Evolutionary conservation across 2,888 invertebrate genomes (phyloP).

Genomic region (Eristalis pertinax): DNA sequence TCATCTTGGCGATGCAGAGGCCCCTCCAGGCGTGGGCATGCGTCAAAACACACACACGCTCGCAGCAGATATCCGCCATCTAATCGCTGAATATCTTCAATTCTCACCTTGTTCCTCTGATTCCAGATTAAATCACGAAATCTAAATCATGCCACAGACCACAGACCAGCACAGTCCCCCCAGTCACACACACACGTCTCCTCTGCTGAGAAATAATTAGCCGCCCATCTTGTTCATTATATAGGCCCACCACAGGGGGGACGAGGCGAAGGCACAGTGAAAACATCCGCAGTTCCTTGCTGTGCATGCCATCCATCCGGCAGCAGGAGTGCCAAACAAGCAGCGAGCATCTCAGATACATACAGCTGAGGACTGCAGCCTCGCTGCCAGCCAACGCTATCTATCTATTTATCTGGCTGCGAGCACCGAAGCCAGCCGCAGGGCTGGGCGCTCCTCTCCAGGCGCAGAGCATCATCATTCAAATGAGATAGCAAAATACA

Average conservation of each 20-base stretch:
- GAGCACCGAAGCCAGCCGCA: slow-evolving; percentile 13
- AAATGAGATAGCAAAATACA: slow-evolving; percentile 71
- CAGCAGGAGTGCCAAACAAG: slow-evolving; percentile 57
- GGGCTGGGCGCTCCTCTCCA: too few relatives aligned
- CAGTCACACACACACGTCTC: background rate
- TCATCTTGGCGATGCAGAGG: background rate
- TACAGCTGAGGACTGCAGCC: slow-evolving; percentile 25
- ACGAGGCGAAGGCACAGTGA: background rate
- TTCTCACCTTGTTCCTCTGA: slow-evolving; percentile 65
- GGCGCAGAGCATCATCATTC: slow-evolving; percentile 61
- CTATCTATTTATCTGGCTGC: slow-evolving; percentile 66
- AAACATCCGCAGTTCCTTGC: slow-evolving; percentile 9
- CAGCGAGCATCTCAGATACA: slow-evolving; percentile 19
- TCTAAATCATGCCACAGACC: slow-evolving; percentile 62
- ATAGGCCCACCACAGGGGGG: slow-evolving; percentile 19
- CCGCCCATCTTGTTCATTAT: slow-evolving; percentile 71
- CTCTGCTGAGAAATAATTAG: slow-evolving; percentile 70
- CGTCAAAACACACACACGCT: slow-evolving; percentile 23
- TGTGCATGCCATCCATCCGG: slow-evolving; percentile 41
- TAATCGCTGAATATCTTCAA: slow-evolving; percentile 64
- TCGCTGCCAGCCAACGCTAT: slow-evolving; percentile 40
- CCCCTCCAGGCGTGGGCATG: slow-evolving; percentile 37
- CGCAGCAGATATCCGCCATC: slow-evolving; percentile 38
- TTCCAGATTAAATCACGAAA: slow-evolving; percentile 66
- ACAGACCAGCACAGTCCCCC: slow-evolving; percentile 43